Base-by-base conservation (phyloP, 2,888 invertebrate species). In the Euspilapteryx auroguttella region DNA sequence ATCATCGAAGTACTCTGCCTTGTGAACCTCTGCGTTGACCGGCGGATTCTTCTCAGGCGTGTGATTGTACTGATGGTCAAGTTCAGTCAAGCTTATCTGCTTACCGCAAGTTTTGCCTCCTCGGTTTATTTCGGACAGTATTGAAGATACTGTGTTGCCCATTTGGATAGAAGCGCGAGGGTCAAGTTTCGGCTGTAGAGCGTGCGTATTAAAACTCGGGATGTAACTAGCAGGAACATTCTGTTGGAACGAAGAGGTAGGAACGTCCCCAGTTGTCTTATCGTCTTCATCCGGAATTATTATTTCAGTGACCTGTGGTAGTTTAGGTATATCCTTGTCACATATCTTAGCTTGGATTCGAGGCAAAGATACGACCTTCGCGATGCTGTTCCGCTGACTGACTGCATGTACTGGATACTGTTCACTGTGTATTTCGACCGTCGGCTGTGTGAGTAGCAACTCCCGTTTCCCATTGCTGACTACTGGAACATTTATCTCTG, bases 251-350 rank as follows among this genome's bases (percentile, higher is more conserved):
- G 63, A 55, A 34, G 51, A 55, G 13, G 13, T 15, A 29, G 56
- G 51, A 32, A 17, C 12, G 4, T 66, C 61, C 31, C 71, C 68
- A 37, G 42, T 56, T n/a, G 57, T 47, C 37, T 71, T 73, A 8
- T 80, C 77, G 31, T 75, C 78, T 49, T 82, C 82, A 32, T 82
- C 86, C 1, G 86, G 85, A 34, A 83, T 85, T 33, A 86, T 82
- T 30, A 86, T 86, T 51, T 85, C 86, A 23, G 85, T 85, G 35
- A 86, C 86, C 58, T 85, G 86, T 21, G 86, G 86, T 47, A 86
- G 75, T 64, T 83, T 86, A 34, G 86, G 86, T 54, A 86, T 85
- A 47, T 86, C 85, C 40, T 69, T 78, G 46, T 62, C 79, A 53
- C 55, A 65, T 42, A 66, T 77, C 47, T 65, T 65, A 40, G 57